Base-by-base conservation (phyloP, 1,140 invertebrate species). In the Euwallacea similis region DNA sequence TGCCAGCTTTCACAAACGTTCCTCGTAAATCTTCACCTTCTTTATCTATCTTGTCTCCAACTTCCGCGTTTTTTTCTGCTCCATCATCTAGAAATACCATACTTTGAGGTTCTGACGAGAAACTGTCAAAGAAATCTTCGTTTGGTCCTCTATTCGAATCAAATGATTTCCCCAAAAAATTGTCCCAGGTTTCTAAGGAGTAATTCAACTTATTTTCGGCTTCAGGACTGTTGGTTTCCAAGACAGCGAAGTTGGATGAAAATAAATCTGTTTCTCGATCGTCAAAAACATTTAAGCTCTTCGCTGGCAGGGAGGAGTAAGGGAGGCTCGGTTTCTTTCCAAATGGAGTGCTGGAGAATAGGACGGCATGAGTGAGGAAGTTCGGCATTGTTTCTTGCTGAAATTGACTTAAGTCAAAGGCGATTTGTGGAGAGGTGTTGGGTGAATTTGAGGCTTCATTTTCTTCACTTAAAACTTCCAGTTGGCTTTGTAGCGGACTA, bases 101-200 rank as follows among this genome's bases (percentile, higher is more conserved):
- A 74, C 80, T 80, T 71, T 79, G 75, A 6, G 77, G 78, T 73
- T 82, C 80, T 0, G 78, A 76, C 50, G 74, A 75, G 67, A 81
- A 80, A 71, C 78, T 79, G 66, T 79, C 79, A 73, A 81, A 82
- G 50, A 76, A 62, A 55, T 76, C 73, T n/a, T 78, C 76, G 7
- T 75, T 66, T 13, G 53, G 61, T 53, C 64, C 60, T 33, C 56
- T 59, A 55, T 73, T 74, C 42, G 75, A 76, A 66, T 81, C 78
- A 10, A 82, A 77, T 33, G 79, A 78, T 58, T 75, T 76, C 56
- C 79, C 78, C 16, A 82, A 71, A 65, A 82, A 82, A 61, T 79
- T 80, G 74, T 82, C 80, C 81, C 81, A 82, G 7, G 80, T 82
- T 69, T 82, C 81, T 33, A 82, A 66, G 0, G 81, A 82, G 75